Percentiles rank a stretch among this genome's conserved stretches.
These are phyloP conservation scores for Bostrychus sinensis DNA, from an alignment of 2,113 vertebrate species.

Conservation along the genomic window DNA sequence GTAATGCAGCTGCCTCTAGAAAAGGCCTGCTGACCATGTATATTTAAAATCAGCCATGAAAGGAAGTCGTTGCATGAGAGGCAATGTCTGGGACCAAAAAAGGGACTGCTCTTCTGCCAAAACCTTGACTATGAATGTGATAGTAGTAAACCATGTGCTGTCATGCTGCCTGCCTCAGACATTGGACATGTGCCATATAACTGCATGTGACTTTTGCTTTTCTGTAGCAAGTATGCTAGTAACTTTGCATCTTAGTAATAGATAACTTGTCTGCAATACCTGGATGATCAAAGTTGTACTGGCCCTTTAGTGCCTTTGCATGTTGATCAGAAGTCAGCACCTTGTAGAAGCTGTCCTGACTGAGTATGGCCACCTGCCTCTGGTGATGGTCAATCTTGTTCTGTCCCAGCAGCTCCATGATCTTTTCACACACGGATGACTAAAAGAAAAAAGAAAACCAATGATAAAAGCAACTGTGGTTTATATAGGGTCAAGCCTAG, in stretches of 20 bases:
- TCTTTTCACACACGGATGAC: conserved; percentile 96
- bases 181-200: background rate
- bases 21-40: conserved; percentile 56
- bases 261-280: conserved; percentile 72
- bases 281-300: conserved; percentile 98
- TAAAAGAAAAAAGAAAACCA: conserved; percentile 50
- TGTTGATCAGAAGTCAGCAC: conserved; percentile 95
- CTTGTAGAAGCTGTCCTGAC: conserved; percentile 97
- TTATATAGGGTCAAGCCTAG: background rate
- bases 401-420: conserved; percentile 96
- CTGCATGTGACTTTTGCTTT: background rate
- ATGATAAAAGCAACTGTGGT: background rate
- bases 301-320: conserved; percentile 92
- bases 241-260: background rate
- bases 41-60: conserved; percentile 49
- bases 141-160: background rate
- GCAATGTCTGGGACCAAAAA: conserved; percentile 47
- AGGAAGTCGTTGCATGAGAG: conserved; percentile 32
- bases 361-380: conserved; percentile 95
- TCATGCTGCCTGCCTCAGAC: background rate
- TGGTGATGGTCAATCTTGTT: conserved; percentile 94
- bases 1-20: conserved; percentile 53
- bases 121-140: background rate
- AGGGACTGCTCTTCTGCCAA: conserved; percentile 30
- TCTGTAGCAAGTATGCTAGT: background rate